Conservation (phyloP, 2,797 vertebrate species). For the Sternarchorhynchus goeldii region DNA sequence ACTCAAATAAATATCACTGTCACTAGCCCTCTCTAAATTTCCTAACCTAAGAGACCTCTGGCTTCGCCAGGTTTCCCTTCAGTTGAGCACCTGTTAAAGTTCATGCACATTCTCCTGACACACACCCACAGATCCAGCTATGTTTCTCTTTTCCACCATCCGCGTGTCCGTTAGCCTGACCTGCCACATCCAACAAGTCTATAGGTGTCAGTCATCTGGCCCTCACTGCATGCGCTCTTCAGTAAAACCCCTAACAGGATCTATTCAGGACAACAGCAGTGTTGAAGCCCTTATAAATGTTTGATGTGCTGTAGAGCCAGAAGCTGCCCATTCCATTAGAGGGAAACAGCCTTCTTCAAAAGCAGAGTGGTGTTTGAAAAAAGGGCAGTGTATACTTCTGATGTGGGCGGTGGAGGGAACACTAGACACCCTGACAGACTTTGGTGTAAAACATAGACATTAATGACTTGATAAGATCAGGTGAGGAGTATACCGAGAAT, state of each 20-base stretch:
- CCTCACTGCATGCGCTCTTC: conserved; percentile 1
- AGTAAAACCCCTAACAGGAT: conserved; percentile 14
- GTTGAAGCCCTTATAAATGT: conserved; percentile 46
- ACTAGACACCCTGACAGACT: neutral
- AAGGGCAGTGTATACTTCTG: conserved; percentile 30
- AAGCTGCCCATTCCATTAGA: conserved; percentile 37
- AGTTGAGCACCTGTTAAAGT: neutral
- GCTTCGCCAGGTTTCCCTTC: neutral
- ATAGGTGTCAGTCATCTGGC: conserved; percentile 13
- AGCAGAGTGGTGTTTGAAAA: conserved; percentile 40
- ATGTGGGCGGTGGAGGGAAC: conserved; percentile 42
- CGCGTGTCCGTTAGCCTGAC: neutral
- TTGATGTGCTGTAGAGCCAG: conserved; percentile 32
- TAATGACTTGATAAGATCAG: neutral
- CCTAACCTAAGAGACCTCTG: neutral
- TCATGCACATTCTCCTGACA: neutral
- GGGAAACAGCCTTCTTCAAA: conserved; percentile 42
- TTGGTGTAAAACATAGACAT: neutral
- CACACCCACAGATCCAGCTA: neutral
- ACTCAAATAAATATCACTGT: conserved; percentile 2
- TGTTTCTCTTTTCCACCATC: neutral
- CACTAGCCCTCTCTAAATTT: neutral
- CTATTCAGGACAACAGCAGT: conserved; percentile 4
- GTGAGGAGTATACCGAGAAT: conserved; percentile 14
- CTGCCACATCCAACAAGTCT: conserved; percentile 8